A percentile compares a stretch with the other conserved stretches of the same genome.
These are phyloP conservation scores for Wiebesia pumilae DNA, from an alignment of 1,140 invertebrate species.

Conservation along the genomic window DNA sequence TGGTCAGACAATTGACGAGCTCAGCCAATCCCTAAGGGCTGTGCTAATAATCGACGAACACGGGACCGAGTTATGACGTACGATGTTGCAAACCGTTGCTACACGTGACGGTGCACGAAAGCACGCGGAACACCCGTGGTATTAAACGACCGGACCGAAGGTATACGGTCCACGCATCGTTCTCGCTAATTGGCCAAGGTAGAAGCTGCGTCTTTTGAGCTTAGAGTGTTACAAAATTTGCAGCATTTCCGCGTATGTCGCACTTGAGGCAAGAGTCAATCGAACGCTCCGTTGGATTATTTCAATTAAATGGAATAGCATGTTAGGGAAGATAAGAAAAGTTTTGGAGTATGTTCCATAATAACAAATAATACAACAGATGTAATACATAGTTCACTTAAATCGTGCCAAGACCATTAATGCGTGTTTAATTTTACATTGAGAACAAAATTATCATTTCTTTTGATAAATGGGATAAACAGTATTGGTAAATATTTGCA, in stretches of 20 bases:
- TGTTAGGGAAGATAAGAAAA: no score
- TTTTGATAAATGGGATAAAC: no score
- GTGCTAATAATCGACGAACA: conserved; percentile 63
- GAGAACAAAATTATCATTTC: no score
- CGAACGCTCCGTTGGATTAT: neutral
- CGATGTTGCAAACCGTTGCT: conserved; percentile 56
- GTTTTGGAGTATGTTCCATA: no score
- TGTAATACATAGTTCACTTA: no score
- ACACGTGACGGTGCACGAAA: neutral
- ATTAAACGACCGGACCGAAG: neutral
- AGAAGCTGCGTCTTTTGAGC: neutral
- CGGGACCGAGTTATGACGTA: conserved; percentile 62
- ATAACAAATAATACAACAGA: no score
- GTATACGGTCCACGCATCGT: neutral
- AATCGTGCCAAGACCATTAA: no score
- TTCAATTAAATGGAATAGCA: neutral
- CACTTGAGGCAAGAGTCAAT: neutral
- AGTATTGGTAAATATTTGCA: no score
- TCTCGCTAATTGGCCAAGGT: conserved; percentile 3
- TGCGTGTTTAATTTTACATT: no score
- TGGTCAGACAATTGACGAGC: conserved; percentile 40
- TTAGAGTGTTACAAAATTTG: neutral
- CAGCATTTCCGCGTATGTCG: neutral
- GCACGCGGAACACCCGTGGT: neutral
- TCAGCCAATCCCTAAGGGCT: conserved; percentile 54